Conservation (phyloP, 2,888 invertebrate species). For the Chesias legatella region DNA sequence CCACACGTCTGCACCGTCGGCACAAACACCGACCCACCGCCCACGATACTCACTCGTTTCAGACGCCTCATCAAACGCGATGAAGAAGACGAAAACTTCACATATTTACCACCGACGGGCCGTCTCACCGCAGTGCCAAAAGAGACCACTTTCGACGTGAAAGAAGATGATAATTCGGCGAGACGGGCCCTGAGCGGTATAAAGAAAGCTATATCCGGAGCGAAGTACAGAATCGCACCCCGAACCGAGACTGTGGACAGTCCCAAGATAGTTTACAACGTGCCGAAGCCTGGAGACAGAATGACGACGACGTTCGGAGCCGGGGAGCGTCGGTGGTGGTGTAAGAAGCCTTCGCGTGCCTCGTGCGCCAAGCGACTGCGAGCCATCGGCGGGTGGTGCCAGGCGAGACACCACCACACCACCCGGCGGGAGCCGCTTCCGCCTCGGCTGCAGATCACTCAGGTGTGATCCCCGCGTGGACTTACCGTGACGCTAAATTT, state of each 20-base stretch:
- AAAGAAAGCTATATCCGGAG: constrained; percentile 60
- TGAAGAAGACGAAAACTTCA: constrained; percentile 40
- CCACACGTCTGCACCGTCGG: constrained; percentile 63
- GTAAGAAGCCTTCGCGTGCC: constrained; percentile 52
- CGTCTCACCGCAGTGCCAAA: constrained; percentile 55
- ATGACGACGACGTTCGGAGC: constrained; percentile 70
- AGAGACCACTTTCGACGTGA: constrained; percentile 52
- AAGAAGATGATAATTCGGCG: constrained; percentile 52
- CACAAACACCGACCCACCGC: constrained; percentile 68
- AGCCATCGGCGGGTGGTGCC: constrained; percentile 55
- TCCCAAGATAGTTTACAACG: constrained; percentile 69
- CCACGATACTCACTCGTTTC: constrained; percentile 48
- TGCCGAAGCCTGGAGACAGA: constrained; percentile 66
- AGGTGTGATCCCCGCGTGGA: constrained; percentile 60
- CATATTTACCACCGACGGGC: constrained; percentile 45
- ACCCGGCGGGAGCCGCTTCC: constrained; percentile 54
- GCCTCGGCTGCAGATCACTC: constrained; percentile 70
- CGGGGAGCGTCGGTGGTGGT: constrained; percentile 53
- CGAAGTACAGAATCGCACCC: constrained; percentile 64
- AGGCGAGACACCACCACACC: constrained; percentile 49
- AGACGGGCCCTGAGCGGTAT: constrained; percentile 57
- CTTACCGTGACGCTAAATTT: constrained; percentile 24
- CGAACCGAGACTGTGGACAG: constrained; percentile 58
- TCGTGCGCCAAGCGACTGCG: constrained; percentile 52
- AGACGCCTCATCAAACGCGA: constrained; percentile 47